Base-by-base conservation (phyloP, 2,888 invertebrate genomes). In the Morpho achilles region DNA sequence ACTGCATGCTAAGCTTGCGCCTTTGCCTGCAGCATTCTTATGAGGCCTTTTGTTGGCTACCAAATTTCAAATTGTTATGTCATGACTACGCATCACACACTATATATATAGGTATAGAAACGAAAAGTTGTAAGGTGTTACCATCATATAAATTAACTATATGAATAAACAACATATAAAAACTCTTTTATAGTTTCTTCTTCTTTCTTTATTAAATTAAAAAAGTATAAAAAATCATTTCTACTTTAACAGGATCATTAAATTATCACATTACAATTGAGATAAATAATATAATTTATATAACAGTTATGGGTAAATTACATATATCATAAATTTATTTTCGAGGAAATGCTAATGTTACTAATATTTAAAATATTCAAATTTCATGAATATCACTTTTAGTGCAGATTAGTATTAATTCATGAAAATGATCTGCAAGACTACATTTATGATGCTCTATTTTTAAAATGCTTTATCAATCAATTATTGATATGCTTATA, bases 321-420 rank as follows among this genome's bases (percentile, higher is more conserved):
- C n/a, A 41, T 49, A 53, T 57, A 39, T 46, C 57, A 53, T 16
- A 57, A 62, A 46, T 41, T 61, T 16, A 69, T 50, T 70, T 65
- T 87, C 87, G 87, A 88, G 87, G 86, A 78, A 83, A 80, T 75
- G 83, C 87, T 87, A 72, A 77, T 85, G 84, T 48, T 40, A 44
- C 46, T 10, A 40, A 50, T 32, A 48, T 45, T 52, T 22, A 46
- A 46, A 46, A 10, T 32, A 53, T 23, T 8, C 16, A 16, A 41
- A 50, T n/a, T 49, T 16, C 7, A 43, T 32, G 10, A 32, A 50
- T 43, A 53, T 45, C 52, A 16, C 52, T 53, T 16, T 16, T 16
- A 16, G 16, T 16, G 16, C 16, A 16, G 16, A 16, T 16, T 16
- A 16, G 1, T 16, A 16, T 16, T 16, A 16, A 1, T 16, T 16